Percentiles rank a stretch among this genome's conserved stretches.
Evolutionary conservation across 2,888 invertebrate species (phyloP).

Genomic region (Limnephilus marmoratus): DNA sequence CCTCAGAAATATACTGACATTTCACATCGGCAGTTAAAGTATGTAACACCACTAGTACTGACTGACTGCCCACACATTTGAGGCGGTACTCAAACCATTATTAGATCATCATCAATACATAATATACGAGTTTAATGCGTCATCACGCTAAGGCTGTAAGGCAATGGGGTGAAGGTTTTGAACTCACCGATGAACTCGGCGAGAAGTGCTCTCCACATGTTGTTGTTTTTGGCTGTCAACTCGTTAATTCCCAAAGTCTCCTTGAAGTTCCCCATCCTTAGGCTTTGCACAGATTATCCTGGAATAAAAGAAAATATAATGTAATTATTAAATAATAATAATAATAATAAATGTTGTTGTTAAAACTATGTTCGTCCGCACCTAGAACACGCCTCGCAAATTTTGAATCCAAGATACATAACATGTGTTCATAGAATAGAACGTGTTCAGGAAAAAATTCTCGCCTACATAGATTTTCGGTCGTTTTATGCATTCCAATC

Average conservation of each 20-base stretch:
- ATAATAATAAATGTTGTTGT: too few species aligned
- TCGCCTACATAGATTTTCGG: too few species aligned
- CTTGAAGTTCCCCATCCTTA: conserved; percentile 79
- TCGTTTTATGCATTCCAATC: too few species aligned
- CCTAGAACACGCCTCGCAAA: too few species aligned
- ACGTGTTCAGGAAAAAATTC: too few species aligned
- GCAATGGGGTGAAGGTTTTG: not conserved
- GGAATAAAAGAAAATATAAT: conserved; percentile 40
- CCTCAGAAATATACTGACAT: too few species aligned
- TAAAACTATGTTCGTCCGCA: too few species aligned
- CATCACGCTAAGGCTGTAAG: too few species aligned
- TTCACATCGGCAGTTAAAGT: not conserved
- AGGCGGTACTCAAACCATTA: not conserved
- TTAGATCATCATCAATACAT: not conserved
- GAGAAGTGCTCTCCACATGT: conserved; percentile 87
- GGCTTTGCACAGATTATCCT: conserved; percentile 53
- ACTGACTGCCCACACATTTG: not conserved
- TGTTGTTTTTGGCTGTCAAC: conserved; percentile 82
- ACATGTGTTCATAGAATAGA: too few species aligned
- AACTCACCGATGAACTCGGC: conserved; percentile 89
- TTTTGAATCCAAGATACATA: too few species aligned
- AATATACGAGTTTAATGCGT: too few species aligned
- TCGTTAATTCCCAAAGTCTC: conserved; percentile 84
- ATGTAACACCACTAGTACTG: not conserved
- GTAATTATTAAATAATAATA: too few species aligned